Evolutionary conservation across 2,888 invertebrate species (phyloP).

Genomic region (Phengaris arion): DNA sequence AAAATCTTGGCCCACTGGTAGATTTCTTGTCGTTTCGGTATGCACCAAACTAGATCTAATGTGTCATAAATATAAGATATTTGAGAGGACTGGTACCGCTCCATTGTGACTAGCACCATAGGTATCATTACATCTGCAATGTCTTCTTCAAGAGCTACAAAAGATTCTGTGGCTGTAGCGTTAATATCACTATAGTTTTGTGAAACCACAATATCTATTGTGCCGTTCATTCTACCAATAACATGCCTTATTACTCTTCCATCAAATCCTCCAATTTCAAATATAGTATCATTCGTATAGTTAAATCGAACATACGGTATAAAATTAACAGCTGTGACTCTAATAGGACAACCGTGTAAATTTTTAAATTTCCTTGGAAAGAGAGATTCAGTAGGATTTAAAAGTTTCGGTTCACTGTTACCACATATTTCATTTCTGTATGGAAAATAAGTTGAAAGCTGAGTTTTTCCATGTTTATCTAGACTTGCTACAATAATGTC

Average conservation of each 20-base stretch:
- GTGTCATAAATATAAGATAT: conserved; percentile 46
- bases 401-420: conserved; percentile 45
- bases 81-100: conserved; percentile 46
- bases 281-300: conserved; percentile 43
- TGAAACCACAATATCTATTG: conserved; percentile 43
- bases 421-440: conserved; percentile 48
- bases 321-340: conserved; percentile 42
- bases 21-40: conserved; percentile 50
- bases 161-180: conserved; percentile 44
- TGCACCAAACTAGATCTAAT: conserved; percentile 50
- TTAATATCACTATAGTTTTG: conserved; percentile 41
- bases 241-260: conserved; percentile 45
- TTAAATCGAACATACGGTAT: conserved; percentile 44
- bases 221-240: conserved; percentile 49
- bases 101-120: conserved; percentile 35
- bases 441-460: conserved; percentile 52
- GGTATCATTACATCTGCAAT: conserved; percentile 52
- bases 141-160: conserved; percentile 46
- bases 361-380: conserved; percentile 55
- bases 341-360: conserved; percentile 54
- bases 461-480: conserved; percentile 38
- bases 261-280: conserved; percentile 48
- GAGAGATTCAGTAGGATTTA: conserved; percentile 40
- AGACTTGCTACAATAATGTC: conserved; percentile 50
- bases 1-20: conserved; percentile 51